phyloP scores from a whole-genome alignment of 2,113 vertebrate genomes.

The Otocyon megalotis region DNA sequence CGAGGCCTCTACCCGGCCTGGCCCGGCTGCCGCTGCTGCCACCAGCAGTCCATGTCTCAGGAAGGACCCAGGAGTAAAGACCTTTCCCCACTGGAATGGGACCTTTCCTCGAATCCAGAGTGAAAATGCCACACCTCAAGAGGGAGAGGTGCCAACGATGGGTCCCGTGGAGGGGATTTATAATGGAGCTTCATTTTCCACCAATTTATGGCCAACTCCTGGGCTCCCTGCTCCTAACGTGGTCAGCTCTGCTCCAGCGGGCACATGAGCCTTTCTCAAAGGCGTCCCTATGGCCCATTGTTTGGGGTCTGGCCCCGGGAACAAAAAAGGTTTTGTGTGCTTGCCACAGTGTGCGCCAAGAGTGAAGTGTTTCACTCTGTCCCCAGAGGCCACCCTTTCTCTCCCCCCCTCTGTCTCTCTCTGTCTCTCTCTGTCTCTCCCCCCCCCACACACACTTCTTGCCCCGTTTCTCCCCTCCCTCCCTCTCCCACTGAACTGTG shows the following conservation, averaged over 20 bases:
- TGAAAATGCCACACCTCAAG: conserved; percentile 1
- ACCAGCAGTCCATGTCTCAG: neutral
- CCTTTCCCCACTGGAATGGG: neutral
- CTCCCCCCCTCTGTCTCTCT: neutral
- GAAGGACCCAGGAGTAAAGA: neutral
- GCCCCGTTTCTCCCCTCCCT: neutral
- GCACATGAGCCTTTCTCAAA: conserved; percentile 32
- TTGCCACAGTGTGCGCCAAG: conserved; percentile 31
- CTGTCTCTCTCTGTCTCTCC: neutral
- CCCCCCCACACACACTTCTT: neutral
- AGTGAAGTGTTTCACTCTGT: conserved; percentile 63
- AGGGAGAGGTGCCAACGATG: neutral
- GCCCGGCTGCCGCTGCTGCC: accelerated
- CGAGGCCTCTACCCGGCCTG: accelerated
- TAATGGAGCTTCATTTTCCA: conserved; percentile 58
- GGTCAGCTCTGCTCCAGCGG: conserved; percentile 67
- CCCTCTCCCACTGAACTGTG: neutral
- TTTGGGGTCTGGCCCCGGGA: conserved; percentile 64
- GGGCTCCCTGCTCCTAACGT: neutral
- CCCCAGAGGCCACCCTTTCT: neutral
- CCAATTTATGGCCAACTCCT: conserved; percentile 42
- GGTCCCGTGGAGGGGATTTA: neutral
- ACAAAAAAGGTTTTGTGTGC: conserved; percentile 73
- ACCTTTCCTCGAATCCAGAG: neutral
- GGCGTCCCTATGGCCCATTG: neutral